Base-by-base conservation (phyloP, 2,113 vertebrate genomes). In the Eira barbara region DNA sequence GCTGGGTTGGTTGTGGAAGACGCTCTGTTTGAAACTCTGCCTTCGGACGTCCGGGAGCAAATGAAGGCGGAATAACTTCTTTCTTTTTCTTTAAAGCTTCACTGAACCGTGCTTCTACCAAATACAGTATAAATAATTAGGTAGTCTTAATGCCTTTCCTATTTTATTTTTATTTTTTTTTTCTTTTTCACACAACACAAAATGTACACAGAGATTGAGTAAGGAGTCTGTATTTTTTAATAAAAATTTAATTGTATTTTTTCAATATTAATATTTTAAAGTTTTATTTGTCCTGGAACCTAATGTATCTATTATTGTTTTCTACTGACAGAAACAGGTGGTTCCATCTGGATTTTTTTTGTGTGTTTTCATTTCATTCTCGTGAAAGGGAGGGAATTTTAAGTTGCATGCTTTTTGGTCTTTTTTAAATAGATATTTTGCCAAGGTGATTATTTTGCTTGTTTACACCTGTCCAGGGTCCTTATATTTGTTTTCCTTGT, bases 21-120 rank as follows among this genome's bases (percentile, higher is more conserved):
- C 9, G 97, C 98, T 82, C 98, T 99, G 95, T 99, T 99, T 99
- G 99, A 99, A 98, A 99, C 99, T 9, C 98, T 99, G 99, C 99
- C 99, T 98, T 99, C 99, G 93, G 99, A 99, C 59, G 96, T 99
- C 98, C 99, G 99, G 98, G 99, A 99, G 97, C 99, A 99, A 97
- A 99, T 99, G 99, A 99, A 99, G 99, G 99, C 98, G 5, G 99
- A 99, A 97, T 99, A 98, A 99, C 97, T 97, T 98, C 98, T 86
- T 97, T 98, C 98, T 86, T 97, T 98, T 97, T 63, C 8, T 94
- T 97, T 83, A 59, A 97, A 93, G 73, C 97, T 98, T 97, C 98
- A 96, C 98, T 98, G 98, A 98, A 97, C 98, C 92, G 92, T 11
- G 97, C 98, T 98, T 98, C 98, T 99, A 99, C 99, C 99, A 99